Conservation (phyloP, 2,888 invertebrate genomes). For the Leucozona laternaria region DNA sequence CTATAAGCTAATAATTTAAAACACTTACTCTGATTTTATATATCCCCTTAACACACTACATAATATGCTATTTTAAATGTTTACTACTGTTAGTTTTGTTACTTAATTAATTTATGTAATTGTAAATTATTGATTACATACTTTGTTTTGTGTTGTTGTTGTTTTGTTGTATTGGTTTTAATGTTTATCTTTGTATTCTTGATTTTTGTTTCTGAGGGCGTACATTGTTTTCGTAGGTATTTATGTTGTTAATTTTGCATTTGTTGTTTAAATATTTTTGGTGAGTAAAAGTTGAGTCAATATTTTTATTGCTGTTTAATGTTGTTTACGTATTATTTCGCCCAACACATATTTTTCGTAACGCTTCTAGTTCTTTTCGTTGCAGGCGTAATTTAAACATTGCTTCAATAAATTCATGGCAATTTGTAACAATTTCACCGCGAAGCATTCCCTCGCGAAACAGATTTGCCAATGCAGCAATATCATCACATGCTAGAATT, state of each 20-base stretch:
- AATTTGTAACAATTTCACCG: conserved; percentile 91
- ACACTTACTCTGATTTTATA: not conserved
- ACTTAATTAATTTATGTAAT: not conserved
- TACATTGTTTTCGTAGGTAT: conserved; percentile 7
- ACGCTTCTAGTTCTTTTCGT: conserved; percentile 81
- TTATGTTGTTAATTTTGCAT: conserved; percentile 13
- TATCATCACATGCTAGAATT: conserved; percentile 91
- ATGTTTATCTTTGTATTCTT: not conserved
- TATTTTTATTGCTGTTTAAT: conserved; percentile 23
- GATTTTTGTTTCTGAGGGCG: conserved; percentile 21
- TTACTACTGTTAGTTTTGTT: conserved; percentile 3
- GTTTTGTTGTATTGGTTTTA: not conserved
- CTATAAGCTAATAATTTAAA: not conserved
- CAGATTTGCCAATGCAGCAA: conserved; percentile 91
- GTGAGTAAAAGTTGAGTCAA: conserved; percentile 40
- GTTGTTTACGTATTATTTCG: conserved; percentile 79
- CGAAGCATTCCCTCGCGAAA: conserved; percentile 91
- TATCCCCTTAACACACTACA: not conserved
- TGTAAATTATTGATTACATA: conserved; percentile 31
- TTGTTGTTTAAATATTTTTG: conserved; percentile 7
- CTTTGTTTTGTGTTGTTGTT: conserved; percentile 6
- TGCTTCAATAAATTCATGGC: conserved; percentile 95
- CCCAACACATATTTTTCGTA: conserved; percentile 80
- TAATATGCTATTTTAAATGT: conserved; percentile 15
- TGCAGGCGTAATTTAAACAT: conserved; percentile 91